Base-by-base conservation (phyloP, 2,113 vertebrate genomes). In the Peucedramus taeniatus region DNA sequence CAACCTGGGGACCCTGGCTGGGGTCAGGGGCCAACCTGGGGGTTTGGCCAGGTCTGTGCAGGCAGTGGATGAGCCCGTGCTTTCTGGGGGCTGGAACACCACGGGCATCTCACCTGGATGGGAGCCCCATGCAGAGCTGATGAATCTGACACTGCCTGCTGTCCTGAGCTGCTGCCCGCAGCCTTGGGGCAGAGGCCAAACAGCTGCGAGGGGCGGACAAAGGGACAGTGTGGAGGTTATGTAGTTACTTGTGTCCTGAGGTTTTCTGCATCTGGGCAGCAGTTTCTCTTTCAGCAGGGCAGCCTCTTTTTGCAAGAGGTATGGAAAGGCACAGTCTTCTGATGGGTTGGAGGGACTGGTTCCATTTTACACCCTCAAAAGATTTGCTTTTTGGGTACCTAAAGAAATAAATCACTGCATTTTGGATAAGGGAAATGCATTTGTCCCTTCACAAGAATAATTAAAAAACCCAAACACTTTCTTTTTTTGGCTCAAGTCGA, bases 81-180 rank as follows among this genome's bases (percentile, higher is more conserved):
- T 26, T 56, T 42, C 78, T 5, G 3, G 24, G 49, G 51, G 39
- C 72, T 27, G 22, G 77, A 63, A 27, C 19, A 61, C 16, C 0
- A 1, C 0, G 13, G 20, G 26, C 9, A 18, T 31, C 71, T 24
- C 30, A n/a, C 13, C 6, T 7, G 53, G 39, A 9, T 15, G 15
- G 26, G 24, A 80, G 10, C 14, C 63, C 15, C n/a, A 40, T 23
- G 45, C 12, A 5, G 61, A 44, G 33, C 40, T 70, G 54, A 11
- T 2, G 4, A 17, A n/a, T 30, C 40, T n/a, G 21, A 3, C 27
- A 1, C 23, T 64, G 77, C 33, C 44, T 40, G 35, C 53, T 87
- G 26, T 22, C n/a, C 70, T 5, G 6, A 4, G 40, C 22, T 40
- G 35, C 66, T 63, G 30, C 21, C 61, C 0, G 0, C 51, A 50